phyloP scores from a whole-genome alignment of 2,888 invertebrate species.

The Ommatoiulus sabulosus region DNA sequence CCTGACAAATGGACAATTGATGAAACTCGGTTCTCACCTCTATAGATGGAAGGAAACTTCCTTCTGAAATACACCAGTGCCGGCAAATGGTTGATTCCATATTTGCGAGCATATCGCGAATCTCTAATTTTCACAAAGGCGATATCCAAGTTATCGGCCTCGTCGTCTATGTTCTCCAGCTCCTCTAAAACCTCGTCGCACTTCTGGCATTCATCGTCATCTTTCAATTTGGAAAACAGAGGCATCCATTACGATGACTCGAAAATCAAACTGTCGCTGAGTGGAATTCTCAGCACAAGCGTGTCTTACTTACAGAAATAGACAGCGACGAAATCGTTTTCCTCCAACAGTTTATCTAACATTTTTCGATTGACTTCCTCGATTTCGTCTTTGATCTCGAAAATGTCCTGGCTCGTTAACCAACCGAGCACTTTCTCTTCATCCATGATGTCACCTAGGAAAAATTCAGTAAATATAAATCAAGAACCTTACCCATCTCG shows the following conservation, averaged over 20 bases:
- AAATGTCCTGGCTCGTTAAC: conserved; percentile 94
- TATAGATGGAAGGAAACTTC: conserved; percentile 91
- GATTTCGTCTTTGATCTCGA: conserved; percentile 95
- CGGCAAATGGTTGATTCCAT: conserved; percentile 92
- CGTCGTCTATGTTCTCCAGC: conserved; percentile 93
- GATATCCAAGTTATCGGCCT: conserved; percentile 93
- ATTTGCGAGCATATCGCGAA: conserved; percentile 89
- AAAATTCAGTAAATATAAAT: not conserved
- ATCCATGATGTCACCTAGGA: conserved; percentile 81
- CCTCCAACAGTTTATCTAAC: conserved; percentile 93
- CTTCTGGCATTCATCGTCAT: conserved; percentile 75
- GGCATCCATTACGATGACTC: not conserved
- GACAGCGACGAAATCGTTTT: conserved; percentile 94
- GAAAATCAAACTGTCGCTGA: not conserved
- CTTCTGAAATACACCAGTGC: conserved; percentile 92
- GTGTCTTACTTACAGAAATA: conserved; percentile 86
- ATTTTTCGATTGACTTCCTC: conserved; percentile 97
- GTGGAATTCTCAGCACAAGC: not conserved
- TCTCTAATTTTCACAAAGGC: conserved; percentile 96
- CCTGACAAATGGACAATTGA: not conserved
- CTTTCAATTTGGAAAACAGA: conserved; percentile 44
- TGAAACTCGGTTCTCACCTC: conserved; percentile 73
- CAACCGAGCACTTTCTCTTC: conserved; percentile 86
- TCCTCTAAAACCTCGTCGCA: conserved; percentile 86
- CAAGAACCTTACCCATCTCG: not conserved